Evolutionary conservation across 1,140 invertebrate genomes (phyloP), one percentile per base, ranked within the genome.

Genomic region (Anastrepha obliqua): DNA sequence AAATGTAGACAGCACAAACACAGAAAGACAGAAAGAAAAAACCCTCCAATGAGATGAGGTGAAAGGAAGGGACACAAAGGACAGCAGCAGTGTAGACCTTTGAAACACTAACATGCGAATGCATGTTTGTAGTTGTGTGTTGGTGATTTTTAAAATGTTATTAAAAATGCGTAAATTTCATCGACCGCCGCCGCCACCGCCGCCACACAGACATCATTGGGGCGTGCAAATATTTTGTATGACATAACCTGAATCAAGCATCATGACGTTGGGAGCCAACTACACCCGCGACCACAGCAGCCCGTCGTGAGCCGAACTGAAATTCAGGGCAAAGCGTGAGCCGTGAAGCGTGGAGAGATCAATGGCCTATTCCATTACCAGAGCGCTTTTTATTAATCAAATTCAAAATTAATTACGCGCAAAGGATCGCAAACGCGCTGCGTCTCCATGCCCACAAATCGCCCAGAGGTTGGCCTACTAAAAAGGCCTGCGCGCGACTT

Each of bases 321-420:
- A 55, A 55, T 55, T 7, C 70, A 87, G 78, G 7, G 44, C n/a
- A 81, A 47, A 62, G 3, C 4, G 70, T 51, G 70, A 5, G 6
- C 70, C 15, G 29, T 11, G 0, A 15, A 39, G 70, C 39, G 70
- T 20, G 15, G 20, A 13, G 59, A 65, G 58, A 58, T 39, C 85
- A 65, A 44, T 62, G 85, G 47, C 74, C 74, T 81, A 81, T 81
- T 81, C 55, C 74, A 81, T 81, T 44, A 81, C 8, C 74, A 39
- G 29, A 8, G 13, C 74, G 20, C 17, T 65, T 47, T 78, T 88
- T 89, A 88, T 89, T 90, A 89, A 88, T 90, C 88, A 90, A 90
- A 89, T 74, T 89, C 64, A 58, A 88, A 90, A 90, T 89, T 89
- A 89, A 89, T 89, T 90, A 89, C 88, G 88, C 85, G 88, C 78